Conservation (phyloP, 53 echinoderm and acorn worm genomes). For the Holothuria leucospilota region DNA sequence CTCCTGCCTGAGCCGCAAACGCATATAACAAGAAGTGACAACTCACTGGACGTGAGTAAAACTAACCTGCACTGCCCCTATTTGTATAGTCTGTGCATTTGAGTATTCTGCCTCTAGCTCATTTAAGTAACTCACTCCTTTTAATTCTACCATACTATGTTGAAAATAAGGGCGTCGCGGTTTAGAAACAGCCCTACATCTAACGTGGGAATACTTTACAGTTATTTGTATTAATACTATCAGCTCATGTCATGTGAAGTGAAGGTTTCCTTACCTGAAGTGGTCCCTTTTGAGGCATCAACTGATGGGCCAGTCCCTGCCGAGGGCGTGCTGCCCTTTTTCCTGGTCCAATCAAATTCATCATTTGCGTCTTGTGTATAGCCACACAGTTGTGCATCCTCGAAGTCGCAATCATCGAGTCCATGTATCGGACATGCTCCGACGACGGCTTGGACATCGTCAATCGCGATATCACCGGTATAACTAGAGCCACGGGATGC, state of each 20-base stretch:
- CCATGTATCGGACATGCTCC: slow-evolving; percentile 21
- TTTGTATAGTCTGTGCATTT: no score
- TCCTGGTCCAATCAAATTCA: slow-evolving; percentile 72
- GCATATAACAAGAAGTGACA: no score
- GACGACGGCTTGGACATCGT: slow-evolving; percentile 57
- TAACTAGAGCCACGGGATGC: slow-evolving; percentile 66
- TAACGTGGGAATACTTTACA: no score
- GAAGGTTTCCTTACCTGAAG: slow-evolving; percentile 28
- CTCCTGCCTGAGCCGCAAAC: no score
- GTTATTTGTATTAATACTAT: no score
- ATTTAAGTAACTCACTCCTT: no score
- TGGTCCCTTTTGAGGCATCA: slow-evolving; percentile 58
- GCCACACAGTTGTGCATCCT: slow-evolving; percentile 58
- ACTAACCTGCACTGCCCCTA: no score
- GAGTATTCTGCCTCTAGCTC: no score
- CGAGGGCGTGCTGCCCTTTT: slow-evolving; percentile 52
- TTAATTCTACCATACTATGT: no score
- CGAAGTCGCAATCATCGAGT: slow-evolving; percentile 65
- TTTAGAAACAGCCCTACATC: no score
- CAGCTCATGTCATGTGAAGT: neutral
- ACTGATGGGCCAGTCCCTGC: slow-evolving; percentile 57
- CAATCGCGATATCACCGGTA: slow-evolving; percentile 82
- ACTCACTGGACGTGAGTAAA: no score
- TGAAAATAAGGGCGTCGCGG: no score
- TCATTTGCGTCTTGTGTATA: slow-evolving; percentile 67